Base-by-base conservation (phyloP, 2,888 invertebrate genomes). In the Orthonychiurus folsomi region DNA sequence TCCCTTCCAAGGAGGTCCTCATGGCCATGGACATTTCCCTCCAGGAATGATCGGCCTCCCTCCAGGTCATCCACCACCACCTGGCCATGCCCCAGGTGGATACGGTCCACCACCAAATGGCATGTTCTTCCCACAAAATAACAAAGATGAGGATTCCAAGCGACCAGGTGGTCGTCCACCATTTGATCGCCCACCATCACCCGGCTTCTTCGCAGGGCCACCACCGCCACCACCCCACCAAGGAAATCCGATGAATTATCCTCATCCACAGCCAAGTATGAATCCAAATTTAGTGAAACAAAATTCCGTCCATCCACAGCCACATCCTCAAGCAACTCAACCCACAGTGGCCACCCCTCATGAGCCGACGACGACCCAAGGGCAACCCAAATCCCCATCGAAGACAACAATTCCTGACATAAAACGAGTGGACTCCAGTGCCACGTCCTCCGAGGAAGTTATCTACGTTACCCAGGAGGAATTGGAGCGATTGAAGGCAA, bases 401-500 rank as follows among this genome's bases (percentile, higher is more conserved):
- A 18, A 53, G 2, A 20, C 50, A 25, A 12, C 5, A 27, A n/a
- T 5, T 56, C 9, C 9, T 9, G 9, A 12, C 9, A n/a, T 47
- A 58, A 58, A 58, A 52, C 20, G 56, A 63, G 26, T 23, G 59
- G 28, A 54, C 63, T 23, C 28, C 59, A 3, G 48, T 48, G 57
- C 57, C 3, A 37, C 28, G 5, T 61, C 61, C 3, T 64, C 64
- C 1, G 71, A 70, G 23, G 71, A 71, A 58, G 69, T 71, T 1
- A 71, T 71, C 62, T 71, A 71, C 56, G 71, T 71, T 2, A 71
- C 71, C 1, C 69, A 68, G 1, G 71, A 71, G 59, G 71, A 71
- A 61, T 62, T 71, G 18, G 69, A 70, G 18, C 68, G 68, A 26
- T 23, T 71, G 9, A 69, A 69, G 55, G 69, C 66, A 27, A 67